Conservation (phyloP, 2,113 vertebrate species). For the Phalacrocorax carbo region DNA sequence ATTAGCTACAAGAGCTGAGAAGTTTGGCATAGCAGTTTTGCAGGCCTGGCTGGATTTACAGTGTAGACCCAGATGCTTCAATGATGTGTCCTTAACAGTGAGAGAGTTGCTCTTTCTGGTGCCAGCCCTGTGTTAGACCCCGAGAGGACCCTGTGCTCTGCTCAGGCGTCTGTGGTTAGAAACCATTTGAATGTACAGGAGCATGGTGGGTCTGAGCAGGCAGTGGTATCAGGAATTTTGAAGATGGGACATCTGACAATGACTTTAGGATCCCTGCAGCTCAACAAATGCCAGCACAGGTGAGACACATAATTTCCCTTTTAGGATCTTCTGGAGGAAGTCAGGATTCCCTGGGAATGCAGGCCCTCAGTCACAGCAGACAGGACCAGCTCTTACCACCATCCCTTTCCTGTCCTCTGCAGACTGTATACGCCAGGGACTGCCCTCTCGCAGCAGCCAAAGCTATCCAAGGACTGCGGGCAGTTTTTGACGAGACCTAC, state of each 20-base stretch:
- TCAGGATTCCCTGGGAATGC: background rate
- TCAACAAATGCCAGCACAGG: background rate
- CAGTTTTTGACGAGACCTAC: constrained; percentile 97
- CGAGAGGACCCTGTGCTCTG: background rate
- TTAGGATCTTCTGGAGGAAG: background rate
- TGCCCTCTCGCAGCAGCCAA: constrained; percentile 89
- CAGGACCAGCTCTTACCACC: background rate
- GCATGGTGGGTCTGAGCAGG: background rate
- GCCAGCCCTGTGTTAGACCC: background rate
- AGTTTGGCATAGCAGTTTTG: background rate
- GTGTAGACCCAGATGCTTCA: rapidly evolving
- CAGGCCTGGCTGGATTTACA: background rate
- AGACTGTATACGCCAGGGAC: constrained; percentile 89
- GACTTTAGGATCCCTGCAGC: background rate
- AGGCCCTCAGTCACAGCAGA: background rate
- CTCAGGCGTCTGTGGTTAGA: background rate
- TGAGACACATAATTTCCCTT: background rate
- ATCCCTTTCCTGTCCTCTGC: background rate
- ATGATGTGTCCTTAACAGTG: rapidly evolving
- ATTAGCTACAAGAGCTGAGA: background rate
- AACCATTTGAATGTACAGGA: background rate
- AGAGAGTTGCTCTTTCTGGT: background rate
- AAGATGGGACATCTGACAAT: background rate
- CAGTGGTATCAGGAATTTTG: background rate
- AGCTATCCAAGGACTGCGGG: constrained; percentile 93